Conservation (phyloP, 2,888 invertebrate species). For the Drosophila quinaria region DNA sequence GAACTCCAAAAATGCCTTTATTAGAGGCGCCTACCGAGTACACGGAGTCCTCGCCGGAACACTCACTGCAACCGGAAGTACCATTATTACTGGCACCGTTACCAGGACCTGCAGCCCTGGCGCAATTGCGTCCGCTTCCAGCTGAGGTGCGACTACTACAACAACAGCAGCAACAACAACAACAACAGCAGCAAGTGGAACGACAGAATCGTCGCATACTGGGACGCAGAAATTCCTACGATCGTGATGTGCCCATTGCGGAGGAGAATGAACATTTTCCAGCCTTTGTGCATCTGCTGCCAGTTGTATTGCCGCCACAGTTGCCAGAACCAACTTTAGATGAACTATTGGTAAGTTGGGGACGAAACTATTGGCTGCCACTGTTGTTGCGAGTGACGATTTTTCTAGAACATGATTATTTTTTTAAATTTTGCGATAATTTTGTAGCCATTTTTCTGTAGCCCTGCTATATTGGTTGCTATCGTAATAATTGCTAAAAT, state of each 20-base stretch:
- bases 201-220: conserved; percentile 47
- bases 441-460: too few relatives aligned
- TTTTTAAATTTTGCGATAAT: too few relatives aligned
- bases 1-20: conserved; percentile 69
- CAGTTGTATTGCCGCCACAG: conserved; percentile 86
- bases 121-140: conserved; percentile 57
- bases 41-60: conserved; percentile 80
- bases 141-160: conserved; percentile 42
- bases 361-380: too few relatives aligned
- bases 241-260: conserved; percentile 76
- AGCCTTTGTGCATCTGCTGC: conserved; percentile 85
- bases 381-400: not conserved
- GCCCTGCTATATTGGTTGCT: too few relatives aligned
- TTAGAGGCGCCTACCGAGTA: conserved; percentile 82
- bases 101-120: conserved; percentile 58
- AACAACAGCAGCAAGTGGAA: conserved; percentile 28
- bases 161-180: conserved; percentile 42
- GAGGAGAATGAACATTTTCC: conserved; percentile 82
- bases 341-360: conserved; percentile 87
- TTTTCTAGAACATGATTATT: not conserved
- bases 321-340: conserved; percentile 88
- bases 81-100: conserved; percentile 52
- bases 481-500: too few relatives aligned
- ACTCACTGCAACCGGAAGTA: conserved; percentile 80
- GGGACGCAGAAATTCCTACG: conserved; percentile 65